Evolutionary conservation across 2,797 vertebrate species (phyloP).

Genomic region (Ctenochaetus hawaiiensis): DNA sequence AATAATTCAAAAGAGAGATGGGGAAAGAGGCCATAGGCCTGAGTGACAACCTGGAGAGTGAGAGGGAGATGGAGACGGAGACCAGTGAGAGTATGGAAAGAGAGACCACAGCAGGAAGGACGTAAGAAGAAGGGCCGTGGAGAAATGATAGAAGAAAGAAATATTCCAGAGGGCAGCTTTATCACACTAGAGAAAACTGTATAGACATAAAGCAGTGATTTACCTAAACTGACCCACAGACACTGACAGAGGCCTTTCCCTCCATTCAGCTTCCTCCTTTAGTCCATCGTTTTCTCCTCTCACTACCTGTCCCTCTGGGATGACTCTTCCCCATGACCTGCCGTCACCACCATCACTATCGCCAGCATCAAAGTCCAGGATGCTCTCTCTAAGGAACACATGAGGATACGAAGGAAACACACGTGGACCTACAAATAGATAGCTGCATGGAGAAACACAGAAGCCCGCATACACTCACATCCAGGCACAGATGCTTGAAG

Average conservation of each 20-base stretch:
- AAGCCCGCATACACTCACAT: conserved; percentile 5
- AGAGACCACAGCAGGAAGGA: conserved; percentile 6
- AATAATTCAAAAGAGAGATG: conserved; percentile 86
- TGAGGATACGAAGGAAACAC: conserved; percentile 52
- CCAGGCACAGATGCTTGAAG: conserved; percentile 57
- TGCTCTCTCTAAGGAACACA: conserved; percentile 65
- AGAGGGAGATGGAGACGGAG: conserved; percentile 37
- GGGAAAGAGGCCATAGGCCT: conserved; percentile 70
- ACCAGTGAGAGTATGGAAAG: conserved; percentile 36
- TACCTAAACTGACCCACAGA: conserved; percentile 6
- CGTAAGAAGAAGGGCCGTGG: not conserved
- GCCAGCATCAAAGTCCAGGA: conserved; percentile 78
- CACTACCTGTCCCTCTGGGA: conserved; percentile 60
- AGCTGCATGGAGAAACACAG: conserved; percentile 28
- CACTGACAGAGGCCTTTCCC: not conserved
- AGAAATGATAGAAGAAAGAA: conserved; percentile 2
- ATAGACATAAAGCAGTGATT: not conserved
- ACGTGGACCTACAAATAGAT: conserved; percentile 23
- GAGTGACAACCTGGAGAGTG: conserved; percentile 68
- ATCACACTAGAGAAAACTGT: conserved; percentile 5
- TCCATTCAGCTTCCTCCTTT: conserved; percentile 7
- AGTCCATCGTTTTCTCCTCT: conserved; percentile 46
- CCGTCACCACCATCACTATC: conserved; percentile 48
- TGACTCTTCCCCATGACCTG: conserved; percentile 61
- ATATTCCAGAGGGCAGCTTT: not conserved